These are phyloP conservation scores for Panopea generosa DNA, from an alignment of 2,888 invertebrate species.

Conservation along the genomic window DNA sequence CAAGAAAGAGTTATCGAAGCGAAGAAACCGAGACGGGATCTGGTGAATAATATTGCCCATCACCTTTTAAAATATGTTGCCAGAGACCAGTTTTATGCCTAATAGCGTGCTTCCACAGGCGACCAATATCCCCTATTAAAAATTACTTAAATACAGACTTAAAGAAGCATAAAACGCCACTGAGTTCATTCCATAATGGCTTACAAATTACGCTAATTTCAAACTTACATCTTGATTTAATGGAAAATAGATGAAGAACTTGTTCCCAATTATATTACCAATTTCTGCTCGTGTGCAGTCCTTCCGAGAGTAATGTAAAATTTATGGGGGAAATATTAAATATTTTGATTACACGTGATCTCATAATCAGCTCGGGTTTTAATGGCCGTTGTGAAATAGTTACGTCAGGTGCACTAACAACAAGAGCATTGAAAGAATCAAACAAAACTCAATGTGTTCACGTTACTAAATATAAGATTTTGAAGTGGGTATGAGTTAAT, in stretches of 20 bases:
- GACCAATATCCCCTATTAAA: slow-evolving; percentile 48
- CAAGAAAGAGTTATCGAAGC: no score
- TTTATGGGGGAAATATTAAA: slow-evolving; percentile 60
- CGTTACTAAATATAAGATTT: no score
- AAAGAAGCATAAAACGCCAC: slow-evolving; percentile 35
- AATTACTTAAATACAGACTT: slow-evolving; percentile 40
- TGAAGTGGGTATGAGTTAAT: no score
- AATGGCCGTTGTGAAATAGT: no score
- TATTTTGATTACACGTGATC: slow-evolving; percentile 50
- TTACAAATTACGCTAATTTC: slow-evolving; percentile 61
- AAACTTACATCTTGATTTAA: slow-evolving; percentile 51
- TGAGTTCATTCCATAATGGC: slow-evolving; percentile 42
- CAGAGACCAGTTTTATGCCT: slow-evolving; percentile 19
- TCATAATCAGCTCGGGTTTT: no score
- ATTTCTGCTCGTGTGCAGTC: slow-evolving; percentile 59
- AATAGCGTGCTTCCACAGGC: slow-evolving; percentile 41
- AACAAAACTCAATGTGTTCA: no score
- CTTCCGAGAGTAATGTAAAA: slow-evolving; percentile 42
- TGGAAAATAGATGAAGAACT: slow-evolving; percentile 62
- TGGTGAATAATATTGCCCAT: background rate
- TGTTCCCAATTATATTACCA: slow-evolving; percentile 51
- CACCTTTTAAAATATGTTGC: background rate
- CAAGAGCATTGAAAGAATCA: no score
- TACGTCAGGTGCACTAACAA: no score
- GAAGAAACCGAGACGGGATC: no score